Conservation (phyloP, 1,140 invertebrate species). For the Phthorimaea operculella region DNA sequence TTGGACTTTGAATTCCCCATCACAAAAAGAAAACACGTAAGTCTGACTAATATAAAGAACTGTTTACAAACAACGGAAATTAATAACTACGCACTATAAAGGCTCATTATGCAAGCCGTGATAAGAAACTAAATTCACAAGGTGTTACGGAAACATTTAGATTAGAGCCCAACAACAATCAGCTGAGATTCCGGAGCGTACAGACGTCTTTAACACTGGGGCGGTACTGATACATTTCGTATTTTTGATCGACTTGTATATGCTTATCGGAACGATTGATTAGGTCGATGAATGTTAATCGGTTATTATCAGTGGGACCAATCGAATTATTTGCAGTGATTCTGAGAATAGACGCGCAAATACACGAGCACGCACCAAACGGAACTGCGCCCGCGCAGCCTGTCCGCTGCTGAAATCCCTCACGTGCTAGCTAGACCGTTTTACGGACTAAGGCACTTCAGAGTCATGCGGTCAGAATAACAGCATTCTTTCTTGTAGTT, state of each 20-base stretch:
- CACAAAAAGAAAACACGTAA: not conserved
- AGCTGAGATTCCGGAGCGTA: not conserved
- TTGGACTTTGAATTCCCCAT: conserved; percentile 65
- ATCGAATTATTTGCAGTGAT: not conserved
- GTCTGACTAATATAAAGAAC: too few relatives aligned
- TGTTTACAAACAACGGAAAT: too few relatives aligned
- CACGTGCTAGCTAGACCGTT: too few relatives aligned
- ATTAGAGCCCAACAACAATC: too few relatives aligned
- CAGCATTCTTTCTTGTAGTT: conserved; percentile 16
- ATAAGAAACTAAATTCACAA: too few relatives aligned
- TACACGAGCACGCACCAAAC: not conserved
- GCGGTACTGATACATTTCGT: not conserved
- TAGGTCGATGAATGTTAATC: conserved; percentile 1
- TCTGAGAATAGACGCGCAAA: not conserved
- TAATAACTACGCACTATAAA: too few relatives aligned
- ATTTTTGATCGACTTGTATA: not conserved
- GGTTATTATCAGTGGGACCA: not conserved
- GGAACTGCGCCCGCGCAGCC: not conserved
- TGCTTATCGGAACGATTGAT: not conserved
- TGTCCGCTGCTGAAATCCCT: not conserved
- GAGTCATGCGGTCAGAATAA: conserved; percentile 13
- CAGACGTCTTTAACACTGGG: not conserved
- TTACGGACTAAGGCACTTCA: conserved; percentile 5
- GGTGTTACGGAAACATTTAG: too few relatives aligned
- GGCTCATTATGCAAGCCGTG: too few relatives aligned